phyloP scores from a whole-genome alignment of 2,888 invertebrate species.

The Pachliopta kotzebuea region DNA sequence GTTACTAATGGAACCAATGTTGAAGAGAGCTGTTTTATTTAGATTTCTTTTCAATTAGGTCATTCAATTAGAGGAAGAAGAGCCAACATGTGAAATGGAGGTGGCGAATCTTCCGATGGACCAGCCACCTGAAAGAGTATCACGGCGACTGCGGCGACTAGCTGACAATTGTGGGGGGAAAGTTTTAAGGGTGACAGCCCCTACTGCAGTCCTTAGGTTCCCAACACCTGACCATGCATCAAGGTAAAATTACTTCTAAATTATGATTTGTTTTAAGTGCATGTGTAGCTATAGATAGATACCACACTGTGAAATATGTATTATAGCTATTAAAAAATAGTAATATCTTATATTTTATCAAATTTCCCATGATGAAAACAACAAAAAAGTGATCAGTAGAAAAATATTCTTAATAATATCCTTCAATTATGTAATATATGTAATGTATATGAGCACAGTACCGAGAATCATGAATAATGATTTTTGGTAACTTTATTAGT shows the following conservation, averaged over 20 bases:
- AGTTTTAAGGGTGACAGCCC: conserved; percentile 82
- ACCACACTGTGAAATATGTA: not conserved
- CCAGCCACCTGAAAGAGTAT: conserved; percentile 78
- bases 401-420: too few species aligned
- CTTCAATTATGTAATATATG: too few species aligned
- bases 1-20: too few species aligned
- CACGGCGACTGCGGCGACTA: conserved; percentile 83
- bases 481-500: too few species aligned
- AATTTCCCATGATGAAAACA: too few species aligned
- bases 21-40: not conserved
- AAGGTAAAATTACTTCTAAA: conserved; percentile 73
- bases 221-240: conserved; percentile 85
- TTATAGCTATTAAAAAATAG: not conserved
- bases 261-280: not conserved
- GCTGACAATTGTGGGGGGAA: conserved; percentile 91
- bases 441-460: too few species aligned
- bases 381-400: too few species aligned
- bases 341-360: not conserved
- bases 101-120: conserved; percentile 85
- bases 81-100: conserved; percentile 80
- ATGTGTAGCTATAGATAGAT: not conserved
- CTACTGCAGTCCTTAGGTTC: conserved; percentile 85
- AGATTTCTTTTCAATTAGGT: conserved; percentile 33
- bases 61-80: conserved; percentile 57
- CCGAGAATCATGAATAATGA: too few species aligned